These are phyloP conservation scores for Prochilodus magdalenae DNA, from an alignment of 2,113 vertebrate genomes.

Conservation along the genomic window DNA sequence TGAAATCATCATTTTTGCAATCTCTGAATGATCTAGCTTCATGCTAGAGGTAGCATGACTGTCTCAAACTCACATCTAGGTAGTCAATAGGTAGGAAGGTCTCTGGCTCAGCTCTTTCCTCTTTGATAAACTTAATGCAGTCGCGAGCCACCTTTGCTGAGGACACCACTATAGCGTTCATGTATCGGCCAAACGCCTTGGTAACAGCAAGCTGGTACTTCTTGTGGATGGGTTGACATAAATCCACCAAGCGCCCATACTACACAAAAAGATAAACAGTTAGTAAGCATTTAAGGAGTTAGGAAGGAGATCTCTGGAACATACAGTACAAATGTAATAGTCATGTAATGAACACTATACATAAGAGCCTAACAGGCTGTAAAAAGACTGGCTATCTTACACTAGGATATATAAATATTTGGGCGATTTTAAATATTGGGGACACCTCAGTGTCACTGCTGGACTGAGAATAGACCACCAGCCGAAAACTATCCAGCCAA, in stretches of 20 bases:
- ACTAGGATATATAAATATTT: no score
- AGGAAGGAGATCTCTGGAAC: no score
- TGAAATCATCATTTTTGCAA: neutral
- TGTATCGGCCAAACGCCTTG: constrained; percentile 88
- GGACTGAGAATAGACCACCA: no score
- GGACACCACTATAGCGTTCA: constrained; percentile 89
- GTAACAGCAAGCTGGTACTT: constrained; percentile 94
- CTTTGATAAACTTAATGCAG: constrained; percentile 89
- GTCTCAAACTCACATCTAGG: constrained; percentile 82
- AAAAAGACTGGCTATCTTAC: no score
- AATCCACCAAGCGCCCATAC: constrained; percentile 89
- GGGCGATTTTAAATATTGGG: no score
- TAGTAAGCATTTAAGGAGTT: no score
- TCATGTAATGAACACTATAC: no score
- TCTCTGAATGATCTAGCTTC: neutral
- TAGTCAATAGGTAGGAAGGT: constrained; percentile 93
- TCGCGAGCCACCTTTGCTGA: constrained; percentile 87
- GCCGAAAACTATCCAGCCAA: no score
- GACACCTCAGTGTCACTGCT: no score
- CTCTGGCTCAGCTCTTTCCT: constrained; percentile 89
- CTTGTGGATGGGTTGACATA: constrained; percentile 94
- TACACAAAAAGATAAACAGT: constrained; percentile 59
- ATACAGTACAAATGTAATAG: no score
- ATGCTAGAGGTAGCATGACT: neutral
- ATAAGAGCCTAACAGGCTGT: no score